Evolutionary conservation across 2,888 invertebrate species (phyloP).

Genomic region (Marasmarcha lunaedactyla): DNA sequence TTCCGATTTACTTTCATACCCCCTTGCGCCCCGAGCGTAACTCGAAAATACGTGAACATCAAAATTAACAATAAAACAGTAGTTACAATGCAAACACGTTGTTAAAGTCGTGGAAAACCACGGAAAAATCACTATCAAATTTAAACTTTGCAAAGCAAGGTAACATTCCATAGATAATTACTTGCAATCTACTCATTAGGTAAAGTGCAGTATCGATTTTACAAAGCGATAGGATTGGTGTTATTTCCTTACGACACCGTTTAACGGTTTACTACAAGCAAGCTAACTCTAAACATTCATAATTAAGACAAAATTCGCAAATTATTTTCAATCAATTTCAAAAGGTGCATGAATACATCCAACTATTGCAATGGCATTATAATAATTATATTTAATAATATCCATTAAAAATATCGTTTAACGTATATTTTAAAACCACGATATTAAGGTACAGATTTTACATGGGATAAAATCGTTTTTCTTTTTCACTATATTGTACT

Average conservation of each 20-base stretch:
- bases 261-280: slow-evolving; percentile 45
- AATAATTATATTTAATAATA: slow-evolving; percentile 39
- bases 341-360: background rate
- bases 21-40: slow-evolving; percentile 37
- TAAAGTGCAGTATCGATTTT: slow-evolving; percentile 10
- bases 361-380: slow-evolving; percentile 2
- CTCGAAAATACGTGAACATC: slow-evolving; percentile 51
- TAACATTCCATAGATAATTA: slow-evolving; percentile 13
- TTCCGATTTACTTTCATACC: slow-evolving; percentile 31
- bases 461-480: background rate
- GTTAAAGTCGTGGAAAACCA: background rate
- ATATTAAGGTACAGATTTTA: slow-evolving; percentile 7
- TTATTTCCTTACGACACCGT: slow-evolving; percentile 56
- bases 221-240: slow-evolving; percentile 51
- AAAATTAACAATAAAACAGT: slow-evolving; percentile 40
- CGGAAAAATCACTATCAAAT: slow-evolving; percentile 4
- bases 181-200: background rate
- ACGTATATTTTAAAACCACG: slow-evolving; percentile 20
- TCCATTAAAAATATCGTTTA: slow-evolving; percentile 41
- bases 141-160: slow-evolving; percentile 18
- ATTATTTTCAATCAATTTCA: too few relatives aligned
- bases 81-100: background rate
- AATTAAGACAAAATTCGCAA: slow-evolving; percentile 6
- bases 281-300: slow-evolving; percentile 39
- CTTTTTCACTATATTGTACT: background rate